phyloP scores from a whole-genome alignment of 35 echinoderm and acorn worm species.

The Heliocidaris erythrogramma region DNA sequence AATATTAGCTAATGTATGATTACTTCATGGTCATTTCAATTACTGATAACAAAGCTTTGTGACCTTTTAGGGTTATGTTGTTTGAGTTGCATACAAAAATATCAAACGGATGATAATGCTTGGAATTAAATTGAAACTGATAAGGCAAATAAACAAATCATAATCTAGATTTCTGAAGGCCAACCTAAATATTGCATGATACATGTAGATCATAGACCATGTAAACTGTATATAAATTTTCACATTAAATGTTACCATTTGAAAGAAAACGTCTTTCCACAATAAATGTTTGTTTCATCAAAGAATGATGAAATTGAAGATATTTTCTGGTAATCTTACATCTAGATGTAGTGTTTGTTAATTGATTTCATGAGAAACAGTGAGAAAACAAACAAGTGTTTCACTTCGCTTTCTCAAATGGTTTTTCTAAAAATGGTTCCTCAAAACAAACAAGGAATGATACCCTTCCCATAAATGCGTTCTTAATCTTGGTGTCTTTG shows the following conservation, averaged over 20 bases:
- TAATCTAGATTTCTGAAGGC: not conserved
- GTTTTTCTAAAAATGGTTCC: not conserved
- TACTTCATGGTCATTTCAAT: not conserved
- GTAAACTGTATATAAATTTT: not conserved
- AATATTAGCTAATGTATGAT: not conserved
- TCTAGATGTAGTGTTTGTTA: not conserved
- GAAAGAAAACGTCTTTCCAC: too few relatives aligned
- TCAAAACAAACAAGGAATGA: not conserved
- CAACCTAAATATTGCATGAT: not conserved
- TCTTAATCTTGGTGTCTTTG: not conserved
- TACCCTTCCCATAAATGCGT: not conserved
- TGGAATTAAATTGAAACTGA: not conserved
- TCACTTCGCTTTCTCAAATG: not conserved
- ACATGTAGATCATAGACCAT: not conserved
- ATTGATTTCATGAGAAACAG: not conserved
- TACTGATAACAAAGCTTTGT: not conserved
- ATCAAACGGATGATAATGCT: not conserved
- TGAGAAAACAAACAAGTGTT: not conserved
- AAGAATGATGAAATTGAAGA: not conserved
- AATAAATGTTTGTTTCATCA: not conserved
- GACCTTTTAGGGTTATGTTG: not conserved
- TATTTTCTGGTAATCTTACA: not conserved
- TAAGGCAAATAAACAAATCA: not conserved
- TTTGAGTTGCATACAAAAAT: not conserved
- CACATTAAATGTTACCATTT: too few relatives aligned